A percentile compares a stretch with the other conserved stretches of the same genome.
phyloP scores from a whole-genome alignment of 1,140 invertebrate genomes.

The Sweltsa coloradensis region DNA sequence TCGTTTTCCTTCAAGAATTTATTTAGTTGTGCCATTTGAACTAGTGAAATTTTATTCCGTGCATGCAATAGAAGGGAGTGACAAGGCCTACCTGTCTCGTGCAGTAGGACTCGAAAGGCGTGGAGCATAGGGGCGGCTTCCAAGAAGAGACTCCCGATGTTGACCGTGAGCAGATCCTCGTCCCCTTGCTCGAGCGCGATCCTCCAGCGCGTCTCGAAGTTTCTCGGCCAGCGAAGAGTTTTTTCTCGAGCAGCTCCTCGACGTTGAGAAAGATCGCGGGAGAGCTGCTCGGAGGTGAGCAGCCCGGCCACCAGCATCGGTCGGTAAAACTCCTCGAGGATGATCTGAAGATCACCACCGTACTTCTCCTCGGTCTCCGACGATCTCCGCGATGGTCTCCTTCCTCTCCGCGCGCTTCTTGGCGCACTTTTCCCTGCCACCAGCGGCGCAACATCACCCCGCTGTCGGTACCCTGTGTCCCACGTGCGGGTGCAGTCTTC shows the following conservation, averaged over 20 bases:
- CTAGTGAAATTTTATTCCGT: too few species aligned
- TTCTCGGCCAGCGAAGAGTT: slow-evolving; percentile 76
- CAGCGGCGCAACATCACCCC: slow-evolving; percentile 60
- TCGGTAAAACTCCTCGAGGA: slow-evolving; percentile 86
- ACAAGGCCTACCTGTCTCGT: slow-evolving; percentile 58
- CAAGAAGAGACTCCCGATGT: slow-evolving; percentile 82
- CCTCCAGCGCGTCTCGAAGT: slow-evolving; percentile 75
- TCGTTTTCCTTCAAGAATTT: too few species aligned
- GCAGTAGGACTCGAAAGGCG: slow-evolving; percentile 90
- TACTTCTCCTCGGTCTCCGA: slow-evolving; percentile 95
- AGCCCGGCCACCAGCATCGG: slow-evolving; percentile 82
- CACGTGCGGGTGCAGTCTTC: slow-evolving; percentile 65
- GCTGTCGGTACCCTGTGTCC: slow-evolving; percentile 51
- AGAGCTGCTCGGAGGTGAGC: slow-evolving; percentile 34
- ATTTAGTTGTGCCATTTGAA: too few species aligned
- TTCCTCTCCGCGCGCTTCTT: slow-evolving; percentile 80
- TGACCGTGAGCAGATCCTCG: slow-evolving; percentile 76
- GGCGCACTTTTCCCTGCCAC: slow-evolving; percentile 77
- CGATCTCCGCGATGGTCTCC: slow-evolving; percentile 90
- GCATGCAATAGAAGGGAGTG: too few species aligned
- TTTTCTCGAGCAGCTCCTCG: slow-evolving; percentile 81
- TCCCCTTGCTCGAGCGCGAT: slow-evolving; percentile 65
- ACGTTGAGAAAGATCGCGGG: slow-evolving; percentile 83
- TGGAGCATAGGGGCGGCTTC: slow-evolving; percentile 87
- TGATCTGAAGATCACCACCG: slow-evolving; percentile 79